Percentiles rank a stretch among this genome's conserved stretches.
phyloP scores from a whole-genome alignment of 2,113 vertebrate species.

The Pseudolaguvia tuberculata region DNA sequence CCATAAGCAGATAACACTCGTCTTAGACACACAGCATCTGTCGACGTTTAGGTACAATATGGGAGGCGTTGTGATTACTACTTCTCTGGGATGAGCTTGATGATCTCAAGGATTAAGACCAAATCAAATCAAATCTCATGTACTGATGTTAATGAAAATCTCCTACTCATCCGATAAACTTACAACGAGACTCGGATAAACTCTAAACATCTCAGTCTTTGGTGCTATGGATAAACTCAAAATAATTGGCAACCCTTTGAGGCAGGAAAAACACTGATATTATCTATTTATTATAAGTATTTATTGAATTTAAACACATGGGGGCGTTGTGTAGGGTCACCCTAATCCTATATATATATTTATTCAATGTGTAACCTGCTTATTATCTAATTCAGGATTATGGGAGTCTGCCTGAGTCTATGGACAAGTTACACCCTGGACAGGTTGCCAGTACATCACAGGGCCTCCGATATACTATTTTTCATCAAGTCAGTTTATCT shows the following conservation, averaged over 20 bases:
- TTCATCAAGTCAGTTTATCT: too few relatives aligned
- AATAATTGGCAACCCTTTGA: background rate
- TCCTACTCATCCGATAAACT: slow-evolving; percentile 10
- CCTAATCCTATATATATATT: too few relatives aligned
- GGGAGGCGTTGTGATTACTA: slow-evolving; percentile 64
- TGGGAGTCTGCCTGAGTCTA: too few relatives aligned
- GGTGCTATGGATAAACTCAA: background rate
- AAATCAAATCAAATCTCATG: slow-evolving; percentile 67
- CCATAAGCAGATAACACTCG: slow-evolving; percentile 78
- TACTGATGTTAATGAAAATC: slow-evolving; percentile 47
- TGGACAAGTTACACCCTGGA: too few relatives aligned
- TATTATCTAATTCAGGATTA: too few relatives aligned
- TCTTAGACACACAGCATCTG: slow-evolving; percentile 78
- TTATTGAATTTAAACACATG: background rate
- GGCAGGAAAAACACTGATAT: background rate
- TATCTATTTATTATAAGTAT: background rate
- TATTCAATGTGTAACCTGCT: too few relatives aligned
- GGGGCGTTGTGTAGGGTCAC: background rate
- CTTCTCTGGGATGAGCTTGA: slow-evolving; percentile 61
- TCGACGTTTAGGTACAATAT: slow-evolving; percentile 66
- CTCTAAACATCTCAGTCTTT: too few relatives aligned
- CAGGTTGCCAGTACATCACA: too few relatives aligned
- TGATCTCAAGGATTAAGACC: slow-evolving; percentile 67
- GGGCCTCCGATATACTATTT: too few relatives aligned
- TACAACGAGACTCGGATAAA: too few relatives aligned